phyloP scores from a whole-genome alignment of 1,140 invertebrate genomes.

The Lordiphosa mommai region DNA sequence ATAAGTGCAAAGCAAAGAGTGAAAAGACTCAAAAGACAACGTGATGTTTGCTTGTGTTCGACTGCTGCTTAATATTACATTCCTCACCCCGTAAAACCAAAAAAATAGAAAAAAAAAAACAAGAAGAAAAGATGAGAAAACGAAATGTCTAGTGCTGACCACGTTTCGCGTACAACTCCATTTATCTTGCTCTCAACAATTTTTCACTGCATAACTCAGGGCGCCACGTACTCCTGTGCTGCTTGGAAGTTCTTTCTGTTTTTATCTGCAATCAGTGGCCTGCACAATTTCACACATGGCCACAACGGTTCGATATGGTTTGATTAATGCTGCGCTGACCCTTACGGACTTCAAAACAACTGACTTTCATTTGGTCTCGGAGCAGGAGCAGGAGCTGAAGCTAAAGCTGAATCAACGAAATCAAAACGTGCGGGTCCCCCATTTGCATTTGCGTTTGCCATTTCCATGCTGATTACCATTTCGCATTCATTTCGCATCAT shows the following conservation, averaged over 20 bases:
- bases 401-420: slow-evolving; percentile 49
- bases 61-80: slow-evolving; percentile 13
- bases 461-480: slow-evolving; percentile 74
- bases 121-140: not conserved
- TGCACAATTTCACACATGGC: slow-evolving; percentile 68
- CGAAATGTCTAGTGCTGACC: slow-evolving; percentile 15
- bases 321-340: slow-evolving; percentile 58
- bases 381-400: no score
- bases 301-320: slow-evolving; percentile 57
- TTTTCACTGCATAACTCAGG: slow-evolving; percentile 69
- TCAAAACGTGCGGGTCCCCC: slow-evolving; percentile 47
- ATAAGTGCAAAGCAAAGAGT: slow-evolving; percentile 31
- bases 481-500: slow-evolving; percentile 76
- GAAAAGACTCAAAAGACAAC: slow-evolving; percentile 16
- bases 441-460: slow-evolving; percentile 26
- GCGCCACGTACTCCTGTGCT: slow-evolving; percentile 40
- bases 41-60: slow-evolving; percentile 39
- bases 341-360: slow-evolving; percentile 36
- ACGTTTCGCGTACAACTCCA: slow-evolving; percentile 35
- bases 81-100: not conserved
- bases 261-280: slow-evolving; percentile 66
- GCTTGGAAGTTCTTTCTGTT: not conserved
- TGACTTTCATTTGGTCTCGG: slow-evolving; percentile 31
- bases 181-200: slow-evolving; percentile 60
- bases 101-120: not conserved